phyloP scores from a whole-genome alignment of 2,888 invertebrate genomes.

The Disparrhopalites patrizii region DNA sequence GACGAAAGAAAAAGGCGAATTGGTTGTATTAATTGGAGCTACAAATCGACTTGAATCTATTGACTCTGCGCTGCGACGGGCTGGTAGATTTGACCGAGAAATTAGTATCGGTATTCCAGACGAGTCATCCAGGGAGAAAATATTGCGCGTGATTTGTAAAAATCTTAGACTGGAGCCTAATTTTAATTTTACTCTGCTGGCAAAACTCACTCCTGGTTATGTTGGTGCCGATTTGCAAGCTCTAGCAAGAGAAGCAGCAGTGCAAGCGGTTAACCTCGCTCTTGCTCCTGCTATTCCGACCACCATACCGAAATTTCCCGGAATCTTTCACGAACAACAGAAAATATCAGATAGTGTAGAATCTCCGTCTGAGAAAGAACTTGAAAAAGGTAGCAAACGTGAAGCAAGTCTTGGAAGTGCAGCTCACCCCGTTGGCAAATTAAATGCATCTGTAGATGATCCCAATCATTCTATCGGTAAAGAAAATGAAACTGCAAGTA shows the following conservation, averaged over 20 bases:
- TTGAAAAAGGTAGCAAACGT: not conserved
- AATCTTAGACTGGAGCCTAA: conserved; percentile 65
- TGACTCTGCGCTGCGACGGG: conserved; percentile 85
- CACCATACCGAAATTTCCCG: not conserved
- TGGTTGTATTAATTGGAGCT: conserved; percentile 86
- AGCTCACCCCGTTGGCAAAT: not conserved
- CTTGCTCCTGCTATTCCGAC: not conserved
- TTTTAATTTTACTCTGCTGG: conserved; percentile 69
- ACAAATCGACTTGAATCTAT: conserved; percentile 89
- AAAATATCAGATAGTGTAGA: not conserved
- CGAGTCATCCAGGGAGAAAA: conserved; percentile 72
- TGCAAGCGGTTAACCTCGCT: conserved; percentile 61
- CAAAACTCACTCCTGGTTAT: conserved; percentile 87
- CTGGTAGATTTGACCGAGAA: conserved; percentile 91
- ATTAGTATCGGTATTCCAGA: conserved; percentile 91
- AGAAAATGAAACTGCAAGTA: not conserved
- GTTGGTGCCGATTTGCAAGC: conserved; percentile 91
- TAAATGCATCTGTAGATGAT: not conserved
- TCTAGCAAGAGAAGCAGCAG: conserved; percentile 80
- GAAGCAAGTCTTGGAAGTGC: not conserved
- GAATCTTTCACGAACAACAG: not conserved
- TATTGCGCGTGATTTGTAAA: conserved; percentile 68
- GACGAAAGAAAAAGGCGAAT: conserved; percentile 57
- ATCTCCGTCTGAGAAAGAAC: not conserved
- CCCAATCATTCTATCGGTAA: not conserved